These are phyloP conservation scores for Pristionchus fissidentatus DNA, from an alignment of 2,888 invertebrate species.

Conservation along the genomic window DNA sequence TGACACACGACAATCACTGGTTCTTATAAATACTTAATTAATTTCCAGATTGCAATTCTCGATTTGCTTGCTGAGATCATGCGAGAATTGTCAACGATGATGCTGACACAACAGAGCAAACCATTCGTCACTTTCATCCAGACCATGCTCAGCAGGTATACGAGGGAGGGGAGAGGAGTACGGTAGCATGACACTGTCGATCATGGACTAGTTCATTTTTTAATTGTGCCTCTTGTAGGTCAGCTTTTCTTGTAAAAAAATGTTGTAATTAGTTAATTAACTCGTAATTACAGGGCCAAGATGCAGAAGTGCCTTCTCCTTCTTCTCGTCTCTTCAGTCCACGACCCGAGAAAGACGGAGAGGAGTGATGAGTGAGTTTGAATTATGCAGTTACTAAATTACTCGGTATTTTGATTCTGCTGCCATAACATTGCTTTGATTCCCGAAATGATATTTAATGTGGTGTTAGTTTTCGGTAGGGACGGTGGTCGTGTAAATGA, in stretches of 20 bases:
- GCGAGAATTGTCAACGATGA: conserved; percentile 66
- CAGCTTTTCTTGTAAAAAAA: no score
- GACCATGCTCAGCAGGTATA: conserved; percentile 57
- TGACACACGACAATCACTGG: no score
- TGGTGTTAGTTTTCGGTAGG: no score
- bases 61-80: conserved; percentile 72
- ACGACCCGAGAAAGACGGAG: conserved; percentile 55
- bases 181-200: neutral
- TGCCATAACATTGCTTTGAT: neutral
- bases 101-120: conserved; percentile 64
- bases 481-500: neutral
- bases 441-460: neutral
- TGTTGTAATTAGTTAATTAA: neutral
- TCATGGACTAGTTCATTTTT: no score
- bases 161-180: neutral
- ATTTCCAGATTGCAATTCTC: conserved; percentile 67
- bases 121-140: conserved; percentile 81
- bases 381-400: neutral
- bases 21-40: no score
- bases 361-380: conserved; percentile 48
- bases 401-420: neutral
- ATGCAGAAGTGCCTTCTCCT: conserved; percentile 88
- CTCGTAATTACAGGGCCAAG: conserved; percentile 77
- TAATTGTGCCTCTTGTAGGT: no score
- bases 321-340: conserved; percentile 83